A percentile compares a stretch with the other conserved stretches of the same genome.
Evolutionary conservation across 2,797 vertebrate genomes (phyloP).

Genomic region (Neopelma chrysocephalum): DNA sequence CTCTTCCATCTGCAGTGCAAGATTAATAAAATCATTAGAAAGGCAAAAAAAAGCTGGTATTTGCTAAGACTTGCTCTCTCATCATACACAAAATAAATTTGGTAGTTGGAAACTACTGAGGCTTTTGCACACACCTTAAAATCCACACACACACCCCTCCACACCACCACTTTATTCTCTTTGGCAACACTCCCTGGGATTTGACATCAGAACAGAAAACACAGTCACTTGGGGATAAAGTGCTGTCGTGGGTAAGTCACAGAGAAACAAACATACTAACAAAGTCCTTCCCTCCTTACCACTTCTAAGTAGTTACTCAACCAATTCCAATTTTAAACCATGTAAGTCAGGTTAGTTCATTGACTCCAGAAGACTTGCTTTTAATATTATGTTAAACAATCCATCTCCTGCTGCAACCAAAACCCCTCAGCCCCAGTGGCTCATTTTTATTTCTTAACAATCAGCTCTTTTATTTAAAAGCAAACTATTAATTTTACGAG

Average conservation of each 20-base stretch:
- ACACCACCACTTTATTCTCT: accelerated
- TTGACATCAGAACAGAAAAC: neutral
- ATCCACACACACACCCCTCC: neutral
- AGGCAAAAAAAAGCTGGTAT: neutral
- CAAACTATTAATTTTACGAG: neutral
- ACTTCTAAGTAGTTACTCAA: neutral
- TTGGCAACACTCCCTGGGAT: neutral
- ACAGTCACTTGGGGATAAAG: neutral
- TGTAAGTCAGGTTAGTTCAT: neutral
- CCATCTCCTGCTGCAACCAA: neutral
- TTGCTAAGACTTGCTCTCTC: neutral
- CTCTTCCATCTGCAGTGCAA: conserved; percentile 91
- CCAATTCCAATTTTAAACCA: neutral
- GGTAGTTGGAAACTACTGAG: neutral
- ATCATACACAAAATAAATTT: neutral
- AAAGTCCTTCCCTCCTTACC: neutral
- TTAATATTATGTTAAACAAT: neutral
- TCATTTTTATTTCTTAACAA: neutral
- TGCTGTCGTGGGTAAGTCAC: neutral
- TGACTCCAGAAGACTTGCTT: neutral
- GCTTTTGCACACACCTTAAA: neutral
- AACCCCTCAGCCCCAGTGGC: neutral
- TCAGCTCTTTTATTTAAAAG: neutral
- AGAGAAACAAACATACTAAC: neutral
- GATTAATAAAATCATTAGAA: neutral